Evolutionary conservation across 2,888 invertebrate species (phyloP).

Genomic region (Lordiphosa andalusiaca): DNA sequence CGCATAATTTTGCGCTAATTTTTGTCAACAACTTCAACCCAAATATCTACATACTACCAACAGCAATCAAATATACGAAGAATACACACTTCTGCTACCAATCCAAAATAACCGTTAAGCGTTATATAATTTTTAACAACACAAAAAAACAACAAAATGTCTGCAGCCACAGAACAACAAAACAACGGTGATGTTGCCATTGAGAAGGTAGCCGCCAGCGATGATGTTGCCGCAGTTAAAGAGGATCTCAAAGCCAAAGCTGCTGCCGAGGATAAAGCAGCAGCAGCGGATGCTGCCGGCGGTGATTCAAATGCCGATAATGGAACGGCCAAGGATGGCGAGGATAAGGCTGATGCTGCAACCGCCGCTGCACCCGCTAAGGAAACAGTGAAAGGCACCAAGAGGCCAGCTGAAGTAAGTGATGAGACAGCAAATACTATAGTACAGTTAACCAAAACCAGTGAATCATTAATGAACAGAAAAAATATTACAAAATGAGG

Average conservation of each 20-base stretch:
- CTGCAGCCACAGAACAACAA: constrained; percentile 85
- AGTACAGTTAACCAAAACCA: constrained; percentile 17
- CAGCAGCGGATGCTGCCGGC: constrained; percentile 58
- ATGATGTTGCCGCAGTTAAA: constrained; percentile 78
- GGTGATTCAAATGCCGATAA: constrained; percentile 76
- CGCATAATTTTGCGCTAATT: constrained; percentile 66
- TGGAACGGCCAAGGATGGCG: constrained; percentile 68
- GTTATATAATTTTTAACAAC: constrained; percentile 66
- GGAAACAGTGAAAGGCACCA: constrained; percentile 87
- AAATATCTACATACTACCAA: constrained; percentile 46
- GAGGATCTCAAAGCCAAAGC: constrained; percentile 79
- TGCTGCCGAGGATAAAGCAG: constrained; percentile 66
- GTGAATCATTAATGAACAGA: constrained; percentile 48
- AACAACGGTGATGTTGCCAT: constrained; percentile 88
- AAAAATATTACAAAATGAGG: constrained; percentile 39
- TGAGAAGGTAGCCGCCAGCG: constrained; percentile 84
- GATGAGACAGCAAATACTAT: not conserved
- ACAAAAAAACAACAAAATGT: constrained; percentile 81
- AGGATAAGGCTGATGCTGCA: constrained; percentile 69
- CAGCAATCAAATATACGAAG: constrained; percentile 56
- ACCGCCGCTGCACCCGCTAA: constrained; percentile 83
- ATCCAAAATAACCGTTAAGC: constrained; percentile 55
- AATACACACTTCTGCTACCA: constrained; percentile 38
- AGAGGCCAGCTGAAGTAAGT: constrained; percentile 91
- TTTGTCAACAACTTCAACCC: constrained; percentile 59